phyloP scores from a whole-genome alignment of 2,888 invertebrate species.

The Oxycera nigricornis region DNA sequence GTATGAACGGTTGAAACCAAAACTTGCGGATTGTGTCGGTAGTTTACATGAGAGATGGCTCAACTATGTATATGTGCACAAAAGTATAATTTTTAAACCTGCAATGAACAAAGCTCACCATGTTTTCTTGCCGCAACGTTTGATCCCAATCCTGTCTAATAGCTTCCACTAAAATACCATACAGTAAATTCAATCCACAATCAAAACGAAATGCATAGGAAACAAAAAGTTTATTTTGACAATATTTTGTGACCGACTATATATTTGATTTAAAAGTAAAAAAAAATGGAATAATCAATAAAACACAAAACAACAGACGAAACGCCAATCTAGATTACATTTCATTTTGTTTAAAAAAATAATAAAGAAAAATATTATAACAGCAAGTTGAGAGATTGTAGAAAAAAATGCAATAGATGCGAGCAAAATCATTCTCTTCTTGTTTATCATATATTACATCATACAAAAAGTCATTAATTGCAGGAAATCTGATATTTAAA shows the following conservation, averaged over 20 bases:
- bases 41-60: too few relatives aligned
- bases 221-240: constrained; percentile 36
- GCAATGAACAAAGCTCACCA: too few relatives aligned
- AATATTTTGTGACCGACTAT: constrained; percentile 45
- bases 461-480: constrained; percentile 33
- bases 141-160: too few relatives aligned
- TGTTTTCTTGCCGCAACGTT: too few relatives aligned
- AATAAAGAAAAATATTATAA: constrained; percentile 24
- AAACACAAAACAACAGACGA: constrained; percentile 46
- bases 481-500: constrained; percentile 25
- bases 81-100: too few relatives aligned
- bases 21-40: too few relatives aligned
- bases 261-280: constrained; percentile 44
- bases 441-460: constrained; percentile 39
- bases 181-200: too few relatives aligned
- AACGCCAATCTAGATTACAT: constrained; percentile 44
- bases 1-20: too few relatives aligned
- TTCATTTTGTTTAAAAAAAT: background rate
- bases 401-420: constrained; percentile 32
- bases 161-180: background rate
- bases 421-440: constrained; percentile 32
- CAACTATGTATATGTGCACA: too few relatives aligned
- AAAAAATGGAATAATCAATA: constrained; percentile 44
- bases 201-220: constrained; percentile 1
- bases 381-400: constrained; percentile 5